Percentiles rank a stretch among this genome's conserved stretches.
Conservation (phyloP, 2,888 invertebrate species). For the Synergus japonicus region DNA sequence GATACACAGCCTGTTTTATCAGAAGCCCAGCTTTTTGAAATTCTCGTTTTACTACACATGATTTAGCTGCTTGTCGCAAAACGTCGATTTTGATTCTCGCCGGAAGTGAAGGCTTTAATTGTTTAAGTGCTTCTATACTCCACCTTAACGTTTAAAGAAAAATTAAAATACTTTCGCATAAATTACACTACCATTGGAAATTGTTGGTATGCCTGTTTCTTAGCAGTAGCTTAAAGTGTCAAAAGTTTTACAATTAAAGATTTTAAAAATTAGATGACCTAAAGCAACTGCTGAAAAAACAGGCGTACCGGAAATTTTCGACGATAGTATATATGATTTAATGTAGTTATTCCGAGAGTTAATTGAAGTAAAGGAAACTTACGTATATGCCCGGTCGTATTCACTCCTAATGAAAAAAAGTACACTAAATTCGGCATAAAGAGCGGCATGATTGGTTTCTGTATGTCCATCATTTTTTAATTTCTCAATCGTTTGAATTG, state of each 20-base stretch:
- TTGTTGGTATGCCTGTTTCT: too few species aligned
- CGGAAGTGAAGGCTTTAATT: slow-evolving; percentile 83
- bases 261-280: too few species aligned
- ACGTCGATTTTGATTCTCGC: slow-evolving; percentile 88
- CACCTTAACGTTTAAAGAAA: slow-evolving; percentile 78
- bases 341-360: not conserved
- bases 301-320: too few species aligned
- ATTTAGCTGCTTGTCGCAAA: slow-evolving; percentile 90
- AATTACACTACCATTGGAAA: not conserved
- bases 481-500: slow-evolving; percentile 79
- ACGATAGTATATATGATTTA: too few species aligned
- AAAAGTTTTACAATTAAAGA: too few species aligned
- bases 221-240: too few species aligned
- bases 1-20: slow-evolving; percentile 88
- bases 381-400: slow-evolving; percentile 84
- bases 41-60: slow-evolving; percentile 92
- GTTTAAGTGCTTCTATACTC: slow-evolving; percentile 86
- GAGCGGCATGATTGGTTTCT: slow-evolving; percentile 80
- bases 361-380: slow-evolving; percentile 59
- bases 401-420: slow-evolving; percentile 91
- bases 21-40: slow-evolving; percentile 90
- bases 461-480: slow-evolving; percentile 75
- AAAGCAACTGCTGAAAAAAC: too few species aligned
- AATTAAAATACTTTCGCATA: slow-evolving; percentile 52
- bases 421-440: slow-evolving; percentile 90